These are phyloP conservation scores for Theristus sp. DNA, from an alignment of 2,888 invertebrate genomes.

Conservation along the genomic window DNA sequence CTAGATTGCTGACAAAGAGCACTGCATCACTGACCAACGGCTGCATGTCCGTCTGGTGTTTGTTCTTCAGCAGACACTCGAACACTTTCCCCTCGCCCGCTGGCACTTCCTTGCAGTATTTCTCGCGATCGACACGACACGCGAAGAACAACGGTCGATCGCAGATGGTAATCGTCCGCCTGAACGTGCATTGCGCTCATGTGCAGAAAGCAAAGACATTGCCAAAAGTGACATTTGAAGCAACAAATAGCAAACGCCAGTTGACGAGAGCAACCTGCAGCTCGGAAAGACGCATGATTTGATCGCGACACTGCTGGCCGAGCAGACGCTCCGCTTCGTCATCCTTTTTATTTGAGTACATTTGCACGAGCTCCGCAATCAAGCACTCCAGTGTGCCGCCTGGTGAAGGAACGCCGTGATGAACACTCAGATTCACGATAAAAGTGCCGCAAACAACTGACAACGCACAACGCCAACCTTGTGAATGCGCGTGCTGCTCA, in stretches of 20 bases:
- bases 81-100: slow-evolving; percentile 64
- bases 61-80: slow-evolving; percentile 67
- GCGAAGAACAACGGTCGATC: slow-evolving; percentile 74
- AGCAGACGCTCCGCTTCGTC: slow-evolving; percentile 35
- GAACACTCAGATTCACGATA: no score
- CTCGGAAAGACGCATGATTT: slow-evolving; percentile 64
- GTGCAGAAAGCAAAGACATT: no score
- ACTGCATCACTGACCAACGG: slow-evolving; percentile 9
- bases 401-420: no score
- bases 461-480: not conserved
- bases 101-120: slow-evolving; percentile 49
- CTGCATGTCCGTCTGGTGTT: slow-evolving; percentile 26
- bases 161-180: slow-evolving; percentile 60
- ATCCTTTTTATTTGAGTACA: slow-evolving; percentile 6
- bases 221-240: no score
- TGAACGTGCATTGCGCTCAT: no score
- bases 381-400: slow-evolving; percentile 55
- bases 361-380: slow-evolving; percentile 40
- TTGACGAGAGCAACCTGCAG: slow-evolving; percentile 42
- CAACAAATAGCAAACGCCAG: not conserved
- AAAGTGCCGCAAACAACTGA: not conserved
- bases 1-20: no score
- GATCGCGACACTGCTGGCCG: slow-evolving; percentile 47
- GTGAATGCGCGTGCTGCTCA: not conserved
- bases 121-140: slow-evolving; percentile 61